Percentiles rank a stretch among this genome's conserved stretches.
These are phyloP conservation scores for Ranitomeya imitator DNA, from an alignment of 2,113 vertebrate species.

Conservation along the genomic window DNA sequence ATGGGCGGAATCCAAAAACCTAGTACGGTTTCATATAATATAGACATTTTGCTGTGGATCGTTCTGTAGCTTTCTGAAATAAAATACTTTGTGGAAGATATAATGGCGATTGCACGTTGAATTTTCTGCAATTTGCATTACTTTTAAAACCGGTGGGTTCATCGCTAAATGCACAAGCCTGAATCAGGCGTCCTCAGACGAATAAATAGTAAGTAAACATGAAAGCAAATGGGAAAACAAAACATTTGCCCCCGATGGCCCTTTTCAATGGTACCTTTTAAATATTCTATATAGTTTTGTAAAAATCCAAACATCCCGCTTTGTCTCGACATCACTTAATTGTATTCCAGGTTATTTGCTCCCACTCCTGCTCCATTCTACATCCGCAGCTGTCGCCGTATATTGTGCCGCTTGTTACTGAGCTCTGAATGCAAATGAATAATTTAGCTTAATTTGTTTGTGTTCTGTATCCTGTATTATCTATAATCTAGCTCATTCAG, in stretches of 20 bases:
- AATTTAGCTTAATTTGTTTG: constrained; percentile 37
- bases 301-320: not conserved
- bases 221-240: constrained; percentile 25
- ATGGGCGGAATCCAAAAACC: too few species aligned
- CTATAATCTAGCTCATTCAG: not conserved
- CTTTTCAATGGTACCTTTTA: not conserved
- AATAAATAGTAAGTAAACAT: constrained; percentile 29
- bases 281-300: constrained; percentile 31
- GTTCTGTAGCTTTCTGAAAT: not conserved
- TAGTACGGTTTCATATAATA: not conserved
- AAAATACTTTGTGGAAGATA: not conserved
- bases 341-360: not conserved
- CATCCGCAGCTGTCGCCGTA: constrained; percentile 30
- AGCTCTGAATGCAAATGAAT: constrained; percentile 32
- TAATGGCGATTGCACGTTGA: not conserved
- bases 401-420: not conserved
- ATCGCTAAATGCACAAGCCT: not conserved
- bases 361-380: not conserved
- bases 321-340: not conserved
- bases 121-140: constrained; percentile 12
- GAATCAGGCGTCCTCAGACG: not conserved
- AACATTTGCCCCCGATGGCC: not conserved
- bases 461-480: not conserved
- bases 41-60: not conserved
- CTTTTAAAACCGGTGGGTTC: not conserved